These are phyloP conservation scores for Seira ritae DNA, from an alignment of 2,888 invertebrate species.

Conservation along the genomic window DNA sequence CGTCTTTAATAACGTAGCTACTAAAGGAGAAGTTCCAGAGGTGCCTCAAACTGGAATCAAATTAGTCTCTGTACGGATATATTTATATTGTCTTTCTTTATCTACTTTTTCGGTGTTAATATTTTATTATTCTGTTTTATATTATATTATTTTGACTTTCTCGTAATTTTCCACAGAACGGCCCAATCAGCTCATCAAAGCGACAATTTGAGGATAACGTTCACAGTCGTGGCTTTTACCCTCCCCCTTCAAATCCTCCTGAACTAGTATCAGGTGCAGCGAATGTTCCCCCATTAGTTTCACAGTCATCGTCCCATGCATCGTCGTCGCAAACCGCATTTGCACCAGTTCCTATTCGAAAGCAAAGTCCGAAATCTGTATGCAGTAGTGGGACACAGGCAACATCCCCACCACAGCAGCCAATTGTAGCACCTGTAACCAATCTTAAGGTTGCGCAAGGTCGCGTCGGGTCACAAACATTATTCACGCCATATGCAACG, in stretches of 20 bases:
- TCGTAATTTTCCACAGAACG: too few relatives aligned
- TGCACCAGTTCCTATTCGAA: slow-evolving; percentile 40
- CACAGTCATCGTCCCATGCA: neutral
- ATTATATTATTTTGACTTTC: slow-evolving; percentile 29
- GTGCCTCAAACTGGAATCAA: neutral
- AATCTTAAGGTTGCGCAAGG: slow-evolving; percentile 62
- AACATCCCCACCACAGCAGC: slow-evolving; percentile 55
- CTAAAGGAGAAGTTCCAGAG: neutral
- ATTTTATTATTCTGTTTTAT: neutral
- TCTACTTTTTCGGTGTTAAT: neutral
- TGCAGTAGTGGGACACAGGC: slow-evolving; percentile 30
- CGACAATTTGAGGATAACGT: slow-evolving; percentile 61
- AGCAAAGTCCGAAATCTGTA: slow-evolving; percentile 43
- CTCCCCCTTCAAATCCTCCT: neutral
- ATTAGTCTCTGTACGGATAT: neutral
- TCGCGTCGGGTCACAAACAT: slow-evolving; percentile 66
- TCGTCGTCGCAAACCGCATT: slow-evolving; percentile 33
- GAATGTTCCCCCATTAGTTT: neutral
- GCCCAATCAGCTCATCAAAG: slow-evolving; percentile 54
- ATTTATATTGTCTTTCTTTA: neutral
- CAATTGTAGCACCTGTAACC: slow-evolving; percentile 61
- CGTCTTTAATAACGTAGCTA: neutral
- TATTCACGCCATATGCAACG: slow-evolving; percentile 72
- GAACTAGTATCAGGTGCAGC: neutral
- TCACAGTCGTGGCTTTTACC: slow-evolving; percentile 45